Evolutionary conservation across 1,140 invertebrate species (phyloP), one percentile per base, ranked within the genome.

Genomic region (Cotesia vestalis): DNA sequence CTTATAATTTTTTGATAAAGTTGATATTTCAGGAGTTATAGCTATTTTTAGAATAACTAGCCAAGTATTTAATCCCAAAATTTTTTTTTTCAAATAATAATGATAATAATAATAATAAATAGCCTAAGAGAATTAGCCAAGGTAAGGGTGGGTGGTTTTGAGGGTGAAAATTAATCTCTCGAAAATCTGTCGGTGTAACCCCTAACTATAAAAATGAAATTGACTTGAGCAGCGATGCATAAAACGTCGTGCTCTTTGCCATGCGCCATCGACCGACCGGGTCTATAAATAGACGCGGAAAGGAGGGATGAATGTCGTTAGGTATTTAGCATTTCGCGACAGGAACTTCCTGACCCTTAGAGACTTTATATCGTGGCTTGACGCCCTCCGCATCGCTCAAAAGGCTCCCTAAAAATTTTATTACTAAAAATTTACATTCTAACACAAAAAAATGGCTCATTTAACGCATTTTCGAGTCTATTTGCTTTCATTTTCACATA

Each of bases 311-410:
- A 17, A 51, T 66, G 46, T 66, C 40, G 63, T 17, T 27, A 20
- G 62, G 62, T 80, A 81, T 80, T 82, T 82, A 80, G 76, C 75
- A 80, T 82, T 80, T 81, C 74, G 74, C 77, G 73, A 78, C 70
- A 46, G 6, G 73, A 78, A 79, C 72, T 77, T 75, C 71, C 69
- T 60, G 46, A 55, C 17, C 67, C 55, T 34, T 57, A 0, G 20
- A 52, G 36, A 71, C 62, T 63, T 51, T 35, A 64, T 55, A 64
- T 55, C 12, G 40, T 9, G 57, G 20, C 57, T 9, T 27, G 57
- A 59, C 14, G 8, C 34, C 9, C 46, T 35, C 14, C 9, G 35
- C 20, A 3, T 34, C 11, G 27, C 60, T 12, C 12, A 17, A 46
- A 11, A 11, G 40, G 5, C 27, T 27, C 27, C 27, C 27, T 27